A percentile compares a stretch with the other conserved stretches of the same genome.
These are phyloP conservation scores for Melipona quadrifasciata DNA, from an alignment of 1,140 invertebrate genomes.

Conservation along the genomic window DNA sequence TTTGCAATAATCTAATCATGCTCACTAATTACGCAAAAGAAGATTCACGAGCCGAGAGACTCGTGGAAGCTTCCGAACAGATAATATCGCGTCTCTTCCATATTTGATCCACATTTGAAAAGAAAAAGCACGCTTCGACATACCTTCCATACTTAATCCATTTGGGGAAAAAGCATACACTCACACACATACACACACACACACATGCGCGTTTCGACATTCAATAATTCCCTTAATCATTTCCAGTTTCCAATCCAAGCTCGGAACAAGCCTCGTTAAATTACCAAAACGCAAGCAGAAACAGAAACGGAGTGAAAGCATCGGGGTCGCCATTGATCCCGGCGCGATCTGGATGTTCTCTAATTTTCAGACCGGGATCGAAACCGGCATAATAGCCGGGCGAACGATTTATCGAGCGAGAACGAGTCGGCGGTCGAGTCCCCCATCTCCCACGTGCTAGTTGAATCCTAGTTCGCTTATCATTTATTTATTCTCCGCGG, in stretches of 20 bases:
- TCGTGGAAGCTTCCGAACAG: no score
- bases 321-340: no score
- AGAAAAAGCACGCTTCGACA: no score
- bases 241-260: neutral
- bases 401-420: neutral
- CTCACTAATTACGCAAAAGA: no score
- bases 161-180: no score
- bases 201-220: no score
- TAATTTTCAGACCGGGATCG: neutral
- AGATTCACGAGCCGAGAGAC: no score
- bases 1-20: no score
- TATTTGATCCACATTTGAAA: no score
- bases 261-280: neutral
- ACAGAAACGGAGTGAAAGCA: neutral
- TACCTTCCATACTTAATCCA: no score
- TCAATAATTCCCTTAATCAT: neutral
- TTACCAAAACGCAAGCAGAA: neutral
- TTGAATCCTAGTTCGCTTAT: constrained; percentile 11
- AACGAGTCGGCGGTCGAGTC: constrained; percentile 20
- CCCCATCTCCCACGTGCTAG: constrained; percentile 8
- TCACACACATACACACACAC: no score
- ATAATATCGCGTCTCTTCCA: no score
- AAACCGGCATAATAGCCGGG: neutral
- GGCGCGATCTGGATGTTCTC: neutral
- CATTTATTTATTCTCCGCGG: constrained; percentile 20